Base-by-base conservation (phyloP, 2,888 invertebrate genomes). In the Loripinus fragilis region DNA sequence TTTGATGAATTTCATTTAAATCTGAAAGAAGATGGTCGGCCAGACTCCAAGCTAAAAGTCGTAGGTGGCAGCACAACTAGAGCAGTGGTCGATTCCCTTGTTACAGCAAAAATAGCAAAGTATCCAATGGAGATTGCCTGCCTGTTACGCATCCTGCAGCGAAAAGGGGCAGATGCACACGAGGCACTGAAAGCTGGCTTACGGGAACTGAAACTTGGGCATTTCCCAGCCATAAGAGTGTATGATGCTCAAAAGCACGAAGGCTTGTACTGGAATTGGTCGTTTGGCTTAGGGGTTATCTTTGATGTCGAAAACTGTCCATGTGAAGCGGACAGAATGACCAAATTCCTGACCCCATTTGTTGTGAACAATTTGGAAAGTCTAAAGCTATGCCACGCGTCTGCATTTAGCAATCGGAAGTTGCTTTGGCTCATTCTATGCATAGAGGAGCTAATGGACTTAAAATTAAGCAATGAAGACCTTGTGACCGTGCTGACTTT, bases 241-340 rank as follows among this genome's bases (percentile, higher is more conserved):
- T 45, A 67, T 45, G 67, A 67, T 28, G 45, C 42, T n/a, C 41
- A 45, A 41, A 67, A 67, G 42, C 42, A 67, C 67, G 42, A 41
- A 41, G 67, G 67, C 5, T 30, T 67, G 45, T 67, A 45, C 45
- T 67, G 67, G 67, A 67, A 45, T 41, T 67, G 67, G 67, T 30
- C 41, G 23, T 45, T 42, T 45, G 67, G 67, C 25, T 45, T 67
- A 28, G 38, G 67, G 67, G 67, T 67, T 41, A 42, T 67, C 25
- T 25, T 45, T 42, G 45, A 67, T 45, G 42, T 67, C n/a, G 67
- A 41, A 15, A 67, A 67, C 45, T 67, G 67, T 67, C 41, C 41
- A 41, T 41, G 7, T 3, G 67, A 41, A 25, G 2, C 45, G 7
- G 25, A 25, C 28, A 45, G 42, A 45, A 67, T 42, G 45, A 23